phyloP scores from a whole-genome alignment of 2,888 invertebrate species.

The Sipha maydis region DNA sequence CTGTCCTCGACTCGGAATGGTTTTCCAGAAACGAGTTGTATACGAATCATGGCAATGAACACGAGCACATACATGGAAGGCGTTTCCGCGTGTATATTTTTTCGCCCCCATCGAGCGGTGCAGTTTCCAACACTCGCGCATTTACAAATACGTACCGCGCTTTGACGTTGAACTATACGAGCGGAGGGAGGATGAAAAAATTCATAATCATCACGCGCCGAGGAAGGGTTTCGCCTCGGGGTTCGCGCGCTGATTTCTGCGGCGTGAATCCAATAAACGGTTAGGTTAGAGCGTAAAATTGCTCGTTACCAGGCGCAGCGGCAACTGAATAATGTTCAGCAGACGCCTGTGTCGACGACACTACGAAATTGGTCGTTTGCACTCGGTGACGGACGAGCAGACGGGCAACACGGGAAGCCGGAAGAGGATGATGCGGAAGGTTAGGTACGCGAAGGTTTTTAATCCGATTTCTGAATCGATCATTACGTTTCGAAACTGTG shows the following conservation, averaged over 20 bases:
- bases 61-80: too few species aligned
- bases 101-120: too few species aligned
- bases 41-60: too few species aligned
- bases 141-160: too few species aligned
- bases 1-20: too few species aligned
- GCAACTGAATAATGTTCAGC: too few species aligned
- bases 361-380: conserved; percentile 31
- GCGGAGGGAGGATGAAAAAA: not conserved
- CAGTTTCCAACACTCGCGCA: too few species aligned
- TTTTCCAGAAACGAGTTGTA: too few species aligned
- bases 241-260: not conserved
- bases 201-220: not conserved
- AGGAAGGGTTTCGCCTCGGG: not conserved
- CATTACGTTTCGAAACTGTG: not conserved
- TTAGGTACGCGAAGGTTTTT: not conserved
- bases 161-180: too few species aligned
- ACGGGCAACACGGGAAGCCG: too few species aligned
- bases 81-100: too few species aligned
- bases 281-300: conserved; percentile 44
- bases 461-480: conserved; percentile 37
- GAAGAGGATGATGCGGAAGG: too few species aligned
- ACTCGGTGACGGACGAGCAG: not conserved
- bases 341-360: conserved; percentile 12
- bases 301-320: conserved; percentile 5
- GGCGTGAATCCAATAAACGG: conserved; percentile 32